phyloP scores from a whole-genome alignment of 2,113 vertebrate genomes.

The Hucho hucho region DNA sequence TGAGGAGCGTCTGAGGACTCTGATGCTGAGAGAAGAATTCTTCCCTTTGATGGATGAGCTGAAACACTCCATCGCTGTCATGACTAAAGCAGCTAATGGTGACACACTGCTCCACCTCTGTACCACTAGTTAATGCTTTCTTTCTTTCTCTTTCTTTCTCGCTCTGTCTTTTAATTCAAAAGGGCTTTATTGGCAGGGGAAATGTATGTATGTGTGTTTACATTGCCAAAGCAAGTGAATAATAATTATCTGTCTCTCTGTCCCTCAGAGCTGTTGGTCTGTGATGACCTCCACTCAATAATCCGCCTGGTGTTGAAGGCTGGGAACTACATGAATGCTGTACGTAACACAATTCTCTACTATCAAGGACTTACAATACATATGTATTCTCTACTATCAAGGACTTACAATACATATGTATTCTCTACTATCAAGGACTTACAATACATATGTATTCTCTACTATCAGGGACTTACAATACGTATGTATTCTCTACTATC shows the following conservation, averaged over 20 bases:
- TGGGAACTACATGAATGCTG: slow-evolving; percentile 84
- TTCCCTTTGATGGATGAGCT: slow-evolving; percentile 73
- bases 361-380: not conserved
- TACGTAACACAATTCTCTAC: slow-evolving; percentile 51
- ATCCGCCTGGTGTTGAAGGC: slow-evolving; percentile 80
- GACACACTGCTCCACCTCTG: not conserved
- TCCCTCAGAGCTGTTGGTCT: slow-evolving; percentile 74
- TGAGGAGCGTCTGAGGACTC: slow-evolving; percentile 64
- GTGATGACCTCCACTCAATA: slow-evolving; percentile 79
- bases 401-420: not conserved
- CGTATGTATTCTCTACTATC: not conserved
- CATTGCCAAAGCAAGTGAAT: too few species aligned
- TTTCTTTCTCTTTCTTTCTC: not conserved
- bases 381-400: not conserved
- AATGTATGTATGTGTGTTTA: too few species aligned
- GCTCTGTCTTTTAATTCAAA: not conserved
- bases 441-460: not conserved
- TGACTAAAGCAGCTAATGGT: slow-evolving; percentile 77
- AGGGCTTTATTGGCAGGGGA: too few species aligned
- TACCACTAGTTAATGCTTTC: not conserved
- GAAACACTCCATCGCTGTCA: slow-evolving; percentile 64
- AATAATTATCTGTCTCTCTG: not conserved
- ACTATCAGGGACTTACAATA: not conserved
- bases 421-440: not conserved
- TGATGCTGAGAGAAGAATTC: slow-evolving; percentile 81